phyloP scores from a whole-genome alignment of 2,797 vertebrate genomes.

The Numenius phaeopus region DNA sequence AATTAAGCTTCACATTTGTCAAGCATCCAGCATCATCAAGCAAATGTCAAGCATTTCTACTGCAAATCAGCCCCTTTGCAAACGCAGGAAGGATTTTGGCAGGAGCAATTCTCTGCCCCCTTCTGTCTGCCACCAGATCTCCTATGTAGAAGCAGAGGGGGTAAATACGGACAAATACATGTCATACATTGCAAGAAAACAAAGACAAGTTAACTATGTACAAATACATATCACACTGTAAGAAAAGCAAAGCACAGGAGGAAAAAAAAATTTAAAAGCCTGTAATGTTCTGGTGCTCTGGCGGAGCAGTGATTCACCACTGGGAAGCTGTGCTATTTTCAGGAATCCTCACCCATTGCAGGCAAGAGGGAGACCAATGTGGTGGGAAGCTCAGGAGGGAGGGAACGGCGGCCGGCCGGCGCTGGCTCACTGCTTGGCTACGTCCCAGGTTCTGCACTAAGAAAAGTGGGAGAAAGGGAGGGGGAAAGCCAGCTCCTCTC shows the following conservation, averaged over 20 bases:
- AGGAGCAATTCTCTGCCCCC: neutral
- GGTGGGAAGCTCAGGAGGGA: neutral
- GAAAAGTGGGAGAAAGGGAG: neutral
- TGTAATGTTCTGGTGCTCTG: neutral
- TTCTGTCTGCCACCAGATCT: neutral
- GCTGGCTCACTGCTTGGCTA: neutral
- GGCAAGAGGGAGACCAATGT: neutral
- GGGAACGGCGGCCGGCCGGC: rapidly evolving
- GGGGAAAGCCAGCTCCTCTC: neutral
- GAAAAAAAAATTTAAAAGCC: neutral
- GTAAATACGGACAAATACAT: neutral
- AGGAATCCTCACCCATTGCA: neutral
- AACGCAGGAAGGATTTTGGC: neutral
- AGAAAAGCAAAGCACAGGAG: neutral
- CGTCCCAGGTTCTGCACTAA: neutral
- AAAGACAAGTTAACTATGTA: neutral
- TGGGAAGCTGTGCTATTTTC: neutral
- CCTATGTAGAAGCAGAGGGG: neutral
- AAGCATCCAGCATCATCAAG: neutral
- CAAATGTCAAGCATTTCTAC: neutral
- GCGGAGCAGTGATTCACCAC: neutral
- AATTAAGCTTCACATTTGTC: neutral
- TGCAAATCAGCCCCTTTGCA: neutral
- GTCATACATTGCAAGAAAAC: neutral
- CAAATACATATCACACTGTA: neutral